phyloP scores from a whole-genome alignment of 2,888 invertebrate genomes.

The Plutella xylostella region DNA sequence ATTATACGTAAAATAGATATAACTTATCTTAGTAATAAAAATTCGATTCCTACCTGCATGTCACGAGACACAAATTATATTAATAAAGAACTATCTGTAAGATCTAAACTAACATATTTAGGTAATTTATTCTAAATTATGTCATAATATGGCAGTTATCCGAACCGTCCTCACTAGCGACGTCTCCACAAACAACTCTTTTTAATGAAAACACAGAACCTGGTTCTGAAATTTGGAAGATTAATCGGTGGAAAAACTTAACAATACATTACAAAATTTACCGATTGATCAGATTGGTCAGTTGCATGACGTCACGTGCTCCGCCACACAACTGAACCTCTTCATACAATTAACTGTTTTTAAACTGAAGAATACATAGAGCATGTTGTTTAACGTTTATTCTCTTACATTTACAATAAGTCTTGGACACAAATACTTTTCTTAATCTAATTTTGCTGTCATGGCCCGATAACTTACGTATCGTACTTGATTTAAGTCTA shows the following conservation, averaged over 20 bases:
- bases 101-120: slow-evolving; percentile 55
- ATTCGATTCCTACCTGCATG: slow-evolving; percentile 58
- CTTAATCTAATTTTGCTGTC: slow-evolving; percentile 52
- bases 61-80: slow-evolving; percentile 40
- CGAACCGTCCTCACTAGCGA: slow-evolving; percentile 60
- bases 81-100: slow-evolving; percentile 48
- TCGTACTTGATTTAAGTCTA: slow-evolving; percentile 42
- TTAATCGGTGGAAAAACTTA: slow-evolving; percentile 53
- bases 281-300: no score
- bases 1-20: slow-evolving; percentile 35
- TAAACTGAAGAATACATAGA: no score
- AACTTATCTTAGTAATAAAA: slow-evolving; percentile 42
- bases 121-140: slow-evolving; percentile 58
- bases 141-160: slow-evolving; percentile 69
- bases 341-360: no score
- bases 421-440: slow-evolving; percentile 55
- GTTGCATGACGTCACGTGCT: no score
- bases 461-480: slow-evolving; percentile 63
- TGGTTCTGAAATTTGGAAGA: slow-evolving; percentile 51
- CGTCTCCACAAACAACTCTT: slow-evolving; percentile 38
- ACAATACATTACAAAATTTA: slow-evolving; percentile 8
- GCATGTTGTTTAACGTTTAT: no score
- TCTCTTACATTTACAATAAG: slow-evolving; percentile 27
- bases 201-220: slow-evolving; percentile 39
- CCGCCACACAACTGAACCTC: no score